A percentile compares a stretch with the other conserved stretches of the same genome.
Evolutionary conservation across 2,113 vertebrate genomes (phyloP).

Genomic region (Nerophis lumbriciformis): DNA sequence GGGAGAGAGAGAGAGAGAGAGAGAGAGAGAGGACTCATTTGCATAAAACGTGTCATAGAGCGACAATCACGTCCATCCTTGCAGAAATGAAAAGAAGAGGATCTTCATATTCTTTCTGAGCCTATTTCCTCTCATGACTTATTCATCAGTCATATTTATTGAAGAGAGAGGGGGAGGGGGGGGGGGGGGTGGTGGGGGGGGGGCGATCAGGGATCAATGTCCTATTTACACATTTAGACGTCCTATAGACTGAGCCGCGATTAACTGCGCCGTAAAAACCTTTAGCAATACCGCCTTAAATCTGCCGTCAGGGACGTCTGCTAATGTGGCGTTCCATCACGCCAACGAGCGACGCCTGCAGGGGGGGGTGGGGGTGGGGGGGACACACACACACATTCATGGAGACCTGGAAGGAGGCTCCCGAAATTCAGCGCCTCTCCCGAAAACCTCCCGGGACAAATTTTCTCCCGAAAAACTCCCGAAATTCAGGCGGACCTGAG

Average conservation of each 20-base stretch:
- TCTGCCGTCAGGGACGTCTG: constrained; percentile 39
- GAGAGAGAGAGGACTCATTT: not conserved
- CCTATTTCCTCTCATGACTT: constrained; percentile 65
- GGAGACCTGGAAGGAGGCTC: too few species aligned
- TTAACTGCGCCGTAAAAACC: constrained; percentile 60
- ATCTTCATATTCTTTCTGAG: constrained; percentile 25
- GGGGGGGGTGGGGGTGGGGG: too few species aligned
- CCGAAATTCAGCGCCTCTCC: too few species aligned
- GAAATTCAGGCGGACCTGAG: too few species aligned
- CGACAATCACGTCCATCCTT: not conserved
- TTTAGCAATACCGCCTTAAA: constrained; percentile 48
- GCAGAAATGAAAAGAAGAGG: not conserved
- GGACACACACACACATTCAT: too few species aligned
- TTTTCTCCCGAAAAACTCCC: too few species aligned
- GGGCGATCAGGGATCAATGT: constrained; percentile 55
- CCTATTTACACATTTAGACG: constrained; percentile 69
- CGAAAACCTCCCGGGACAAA: too few species aligned
- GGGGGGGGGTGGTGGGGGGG: not conserved
- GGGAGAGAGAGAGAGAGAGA: not conserved
- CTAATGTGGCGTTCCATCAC: constrained; percentile 30
- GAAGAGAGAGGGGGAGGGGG: constrained; percentile 39
- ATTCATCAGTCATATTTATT: constrained; percentile 71
- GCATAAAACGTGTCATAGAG: not conserved
- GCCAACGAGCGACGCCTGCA: not conserved
- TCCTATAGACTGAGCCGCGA: constrained; percentile 48